Evolutionary conservation across 2,888 invertebrate species (phyloP), one percentile per base, ranked within the genome.

Genomic region (Nesidiocoris tenuis): DNA sequence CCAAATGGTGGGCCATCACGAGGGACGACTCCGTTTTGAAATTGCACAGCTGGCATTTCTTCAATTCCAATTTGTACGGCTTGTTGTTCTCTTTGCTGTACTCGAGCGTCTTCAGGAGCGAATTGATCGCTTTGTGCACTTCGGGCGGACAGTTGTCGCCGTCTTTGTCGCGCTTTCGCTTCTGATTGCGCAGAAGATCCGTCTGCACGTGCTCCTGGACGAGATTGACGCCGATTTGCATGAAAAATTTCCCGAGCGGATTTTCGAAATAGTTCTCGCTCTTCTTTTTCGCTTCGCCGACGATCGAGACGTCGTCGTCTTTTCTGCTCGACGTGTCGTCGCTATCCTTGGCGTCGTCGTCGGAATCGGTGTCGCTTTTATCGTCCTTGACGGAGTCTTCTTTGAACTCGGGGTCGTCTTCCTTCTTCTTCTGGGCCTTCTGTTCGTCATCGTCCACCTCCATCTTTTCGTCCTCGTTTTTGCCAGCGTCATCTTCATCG

Each of bases 201-300:
- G 90, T 89, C 85, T 97, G 96, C 19, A 97, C 96, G 83, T 90
- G 92, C 83, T 97, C 96, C 83, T 95, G 94, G 1, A 95, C 96
- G 79, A 95, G 87, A 83, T 93, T 94, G 76, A 93, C 88, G 25
- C 97, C 97, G 80, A 97, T 93, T 82, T 94, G 93, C 84, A 93
- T 91, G 82, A 96, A 92, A 83, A 96, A 94, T 83, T 93, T 93
- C 5, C 96, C 95, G 71, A 95, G 85, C 0, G 95, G 91, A 83
- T 92, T 90, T 79, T 93, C 93, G 83, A 95, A 95, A 83, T 93
- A 95, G 78, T 90, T 90, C 77, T 88, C 86, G 66, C 87, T 84
- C 81, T 88, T 89, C 74, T 79, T 81, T 70, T 80, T 79, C 22
- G 77, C 79, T 71, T 80, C 80, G 68, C 80, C 79, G 19, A 76